Evolutionary conservation across 2,888 invertebrate species (phyloP), one percentile per base, ranked within the genome.

Genomic region (Subacronicta megacephala): DNA sequence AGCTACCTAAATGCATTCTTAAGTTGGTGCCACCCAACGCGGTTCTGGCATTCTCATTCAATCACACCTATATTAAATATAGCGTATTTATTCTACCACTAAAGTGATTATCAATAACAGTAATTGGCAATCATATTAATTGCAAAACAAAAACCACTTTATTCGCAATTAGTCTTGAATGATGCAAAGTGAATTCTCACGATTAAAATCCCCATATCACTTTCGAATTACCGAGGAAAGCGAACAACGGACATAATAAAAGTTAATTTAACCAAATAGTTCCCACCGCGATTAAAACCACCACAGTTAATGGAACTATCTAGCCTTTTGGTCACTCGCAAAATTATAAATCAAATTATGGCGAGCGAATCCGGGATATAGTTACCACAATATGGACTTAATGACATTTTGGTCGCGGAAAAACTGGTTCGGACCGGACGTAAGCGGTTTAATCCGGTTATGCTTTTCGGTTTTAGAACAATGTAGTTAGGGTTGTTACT

Each of bases 301-400:
- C 60, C 47, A 18, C 45, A 49, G 45, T 51, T 72, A 70, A 74
- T 72, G 68, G 55, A 43, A 60, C 57, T 35, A 20, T 31, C 60
- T 55, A 57, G 37, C 53, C 31, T 60, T 54, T 57, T 41, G 45
- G 47, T 46, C 43, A 7, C 49, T 60, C 46, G 36, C 29, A 45
- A 56, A n/a, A 75, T 59, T 75, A 62, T 58, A 64, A 68, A 75
- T 68, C 72, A 68, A 65, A 73, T 75, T 65, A 64, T 51, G 49
- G 33, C 57, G 49, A 46, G 36, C 50, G 35, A 54, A 44, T 45
- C 58, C 49, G 42, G 45, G 12, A 20, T 56, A 13, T 31, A 31
- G 36, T 37, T 26, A 33, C 47, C 62, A 52, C 68, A 67, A 67
- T 45, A 57, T 17, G 47, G 9, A 12, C 31, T 36, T 65, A 59